phyloP scores from a whole-genome alignment of 92 coral and sea anemone species.

The Scolanthus callimorphus region DNA sequence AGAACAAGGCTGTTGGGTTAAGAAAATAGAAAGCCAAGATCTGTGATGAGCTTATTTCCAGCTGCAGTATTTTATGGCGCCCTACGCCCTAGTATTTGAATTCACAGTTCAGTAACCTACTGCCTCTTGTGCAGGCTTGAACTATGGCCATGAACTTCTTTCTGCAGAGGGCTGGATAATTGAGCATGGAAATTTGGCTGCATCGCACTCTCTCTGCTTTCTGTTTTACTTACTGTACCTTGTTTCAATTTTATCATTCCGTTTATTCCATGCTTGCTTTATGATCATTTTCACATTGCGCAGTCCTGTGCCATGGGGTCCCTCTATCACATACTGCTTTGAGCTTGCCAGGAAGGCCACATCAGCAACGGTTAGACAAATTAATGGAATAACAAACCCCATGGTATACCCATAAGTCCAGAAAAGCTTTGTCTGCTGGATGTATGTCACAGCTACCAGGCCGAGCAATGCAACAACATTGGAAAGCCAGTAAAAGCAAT shows the following conservation, averaged over 20 bases:
- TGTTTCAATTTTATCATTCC: constrained; percentile 42
- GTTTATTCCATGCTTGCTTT: constrained; percentile 75
- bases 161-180: too few relatives aligned
- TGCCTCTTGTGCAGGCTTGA: too few relatives aligned
- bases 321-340: constrained; percentile 50
- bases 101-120: too few relatives aligned
- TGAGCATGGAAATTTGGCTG: too few relatives aligned
- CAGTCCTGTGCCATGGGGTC: constrained; percentile 74
- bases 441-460: constrained; percentile 59
- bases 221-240: too few relatives aligned
- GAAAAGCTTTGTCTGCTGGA: constrained; percentile 62
- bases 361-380: constrained; percentile 61
- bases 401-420: constrained; percentile 69
- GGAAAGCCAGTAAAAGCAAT: constrained; percentile 80
- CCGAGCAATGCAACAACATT: constrained; percentile 70
- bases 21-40: too few relatives aligned
- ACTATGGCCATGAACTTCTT: too few relatives aligned
- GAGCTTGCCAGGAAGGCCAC: constrained; percentile 62
- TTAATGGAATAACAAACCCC: constrained; percentile 79
- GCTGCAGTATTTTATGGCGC: too few relatives aligned
- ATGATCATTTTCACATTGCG: constrained; percentile 72
- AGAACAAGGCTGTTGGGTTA: too few relatives aligned
- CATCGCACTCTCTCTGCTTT: too few relatives aligned
- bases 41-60: too few relatives aligned
- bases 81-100: too few relatives aligned